Evolutionary conservation across 2,888 invertebrate species (phyloP).

Genomic region (Xestia c-nigrum): DNA sequence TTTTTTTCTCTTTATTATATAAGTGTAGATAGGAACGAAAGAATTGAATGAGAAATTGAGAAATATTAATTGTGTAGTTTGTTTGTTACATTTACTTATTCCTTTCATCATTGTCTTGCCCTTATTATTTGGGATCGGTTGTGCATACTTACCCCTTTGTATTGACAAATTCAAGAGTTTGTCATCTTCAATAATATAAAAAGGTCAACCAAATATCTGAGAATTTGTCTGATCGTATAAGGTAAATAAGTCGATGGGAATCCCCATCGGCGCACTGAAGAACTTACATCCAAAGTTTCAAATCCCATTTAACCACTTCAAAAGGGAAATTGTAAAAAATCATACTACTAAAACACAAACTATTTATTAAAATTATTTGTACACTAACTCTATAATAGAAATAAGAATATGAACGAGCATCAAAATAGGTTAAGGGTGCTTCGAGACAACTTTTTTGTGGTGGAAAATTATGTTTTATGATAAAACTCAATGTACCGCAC

Average conservation of each 20-base stretch:
- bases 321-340: too few relatives aligned
- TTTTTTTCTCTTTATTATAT: too few relatives aligned
- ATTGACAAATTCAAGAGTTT: constrained; percentile 1
- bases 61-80: neutral
- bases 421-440: too few relatives aligned
- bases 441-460: too few relatives aligned
- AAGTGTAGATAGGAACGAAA: too few relatives aligned
- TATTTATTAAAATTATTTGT: too few relatives aligned
- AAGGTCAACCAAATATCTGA: neutral
- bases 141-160: constrained; percentile 1
- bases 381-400: too few relatives aligned
- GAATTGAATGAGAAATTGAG: constrained; percentile 19
- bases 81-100: neutral
- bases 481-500: too few relatives aligned
- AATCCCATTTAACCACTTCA: neutral
- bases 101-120: neutral
- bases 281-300: neutral
- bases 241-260: neutral
- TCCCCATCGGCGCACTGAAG: neutral
- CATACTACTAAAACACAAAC: too few relatives aligned
- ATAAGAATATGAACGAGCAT: too few relatives aligned
- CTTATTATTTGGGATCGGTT: neutral
- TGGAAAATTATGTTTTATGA: too few relatives aligned
- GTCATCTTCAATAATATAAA: neutral
- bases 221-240: neutral